Evolutionary conservation across 1,140 invertebrate genomes (phyloP), one percentile per base, ranked within the genome.

Genomic region (Heliothis subflexa): DNA sequence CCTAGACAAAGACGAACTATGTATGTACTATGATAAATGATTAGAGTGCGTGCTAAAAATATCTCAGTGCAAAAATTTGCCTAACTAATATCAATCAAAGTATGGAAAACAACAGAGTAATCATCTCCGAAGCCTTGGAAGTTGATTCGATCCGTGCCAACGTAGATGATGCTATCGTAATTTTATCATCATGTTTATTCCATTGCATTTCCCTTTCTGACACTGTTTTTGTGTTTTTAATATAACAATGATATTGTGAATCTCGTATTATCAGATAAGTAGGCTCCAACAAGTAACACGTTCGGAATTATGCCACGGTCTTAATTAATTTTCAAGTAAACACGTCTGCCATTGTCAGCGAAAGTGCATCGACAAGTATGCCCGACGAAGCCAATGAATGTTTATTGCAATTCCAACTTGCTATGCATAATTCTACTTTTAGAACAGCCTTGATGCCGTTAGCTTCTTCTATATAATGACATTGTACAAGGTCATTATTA

Each of bases 371-470:
- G 33, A 21, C 40, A 61, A 49, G 33, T 62, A 71, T 68, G 74
- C 62, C 45, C 16, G 12, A 0, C 59, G 50, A 18, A 55, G 74
- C 74, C 74, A 77, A 77, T 77, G 40, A 55, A 77, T 68, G 74
- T 66, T 55, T 70, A 59, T 78, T 68, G 75, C 62, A 70, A 61
- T 78, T 71, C 33, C 68, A 71, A 78, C 66, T 71, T 59, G 76
- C 50, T 71, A 78, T 78, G 66, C 66, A 70, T 71, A 71, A 50
- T 78, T 79, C 81, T 88, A 84, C 81, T 81, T 81, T 83, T 84
- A 84, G 81, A 79, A 55, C 33, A 82, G 79, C 87, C 86, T 89
- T 89, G 85, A 71, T 61, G 80, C 78, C 82, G 81, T 85, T 88
- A 85, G 81, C 78, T 82, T 81, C 66, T 55, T 83, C 79, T 50